Percentiles rank a stretch among this genome's conserved stretches.
Evolutionary conservation across 2,888 invertebrate genomes (phyloP).

Genomic region (Xylota sylvarum): DNA sequence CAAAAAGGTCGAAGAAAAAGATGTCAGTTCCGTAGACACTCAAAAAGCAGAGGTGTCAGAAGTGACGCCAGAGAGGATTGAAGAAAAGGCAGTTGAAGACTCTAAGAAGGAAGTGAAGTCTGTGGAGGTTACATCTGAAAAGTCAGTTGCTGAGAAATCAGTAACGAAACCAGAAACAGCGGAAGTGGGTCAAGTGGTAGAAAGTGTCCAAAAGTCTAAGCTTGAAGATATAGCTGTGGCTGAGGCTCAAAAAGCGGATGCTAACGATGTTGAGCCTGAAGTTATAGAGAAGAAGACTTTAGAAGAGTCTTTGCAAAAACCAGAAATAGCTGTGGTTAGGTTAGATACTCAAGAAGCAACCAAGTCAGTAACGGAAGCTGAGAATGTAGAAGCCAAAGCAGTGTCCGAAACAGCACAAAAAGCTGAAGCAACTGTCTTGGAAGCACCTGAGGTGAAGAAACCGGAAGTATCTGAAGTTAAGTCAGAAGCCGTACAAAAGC

Average conservation of each 20-base stretch:
- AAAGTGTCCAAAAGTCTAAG: background rate
- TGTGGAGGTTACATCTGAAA: background rate
- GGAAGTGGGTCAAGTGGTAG: background rate
- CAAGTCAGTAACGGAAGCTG: constrained; percentile 24
- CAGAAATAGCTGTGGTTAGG: constrained; percentile 20
- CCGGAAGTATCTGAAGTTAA: constrained; percentile 57
- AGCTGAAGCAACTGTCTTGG: background rate
- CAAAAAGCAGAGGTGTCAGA: constrained; percentile 8
- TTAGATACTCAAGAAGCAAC: constrained; percentile 24
- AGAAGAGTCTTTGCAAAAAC: constrained; percentile 29
- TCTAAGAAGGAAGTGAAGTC: background rate
- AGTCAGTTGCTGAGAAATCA: constrained; percentile 10
- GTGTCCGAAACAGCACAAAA: background rate
- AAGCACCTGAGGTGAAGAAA: background rate
- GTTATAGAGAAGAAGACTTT: background rate
- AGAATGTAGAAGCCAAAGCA: constrained; percentile 19
- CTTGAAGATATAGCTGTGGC: background rate
- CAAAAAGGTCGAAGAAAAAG: constrained; percentile 42
- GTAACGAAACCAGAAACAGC: background rate
- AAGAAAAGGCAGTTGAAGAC: background rate
- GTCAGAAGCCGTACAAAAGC: constrained; percentile 1
- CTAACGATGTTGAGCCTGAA: constrained; percentile 16
- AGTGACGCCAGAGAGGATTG: constrained; percentile 12
- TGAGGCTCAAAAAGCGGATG: background rate
- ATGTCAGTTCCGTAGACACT: background rate